Evolutionary conservation across 2,888 invertebrate species (phyloP), one percentile per base, ranked within the genome.

Genomic region (Galerucella pusilla): DNA sequence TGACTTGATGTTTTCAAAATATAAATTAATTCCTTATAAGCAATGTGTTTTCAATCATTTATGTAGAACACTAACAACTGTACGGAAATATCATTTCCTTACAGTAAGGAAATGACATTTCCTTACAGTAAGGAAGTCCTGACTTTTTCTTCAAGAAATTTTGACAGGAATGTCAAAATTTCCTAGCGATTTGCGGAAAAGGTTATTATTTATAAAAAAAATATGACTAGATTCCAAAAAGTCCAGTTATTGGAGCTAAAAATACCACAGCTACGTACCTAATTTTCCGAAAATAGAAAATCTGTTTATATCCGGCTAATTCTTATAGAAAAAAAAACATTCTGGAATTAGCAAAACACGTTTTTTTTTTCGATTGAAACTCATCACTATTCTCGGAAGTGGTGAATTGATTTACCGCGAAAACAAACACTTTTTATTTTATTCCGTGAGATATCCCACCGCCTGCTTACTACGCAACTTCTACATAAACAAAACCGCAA

Each of bases 271-370:
- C n/a, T 52, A 52, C n/a, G 7, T 16, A 52, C 52, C 52, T n/a
- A 52, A 52, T n/a, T 52, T n/a, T 52, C 52, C n/a, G n/a, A 52
- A 52, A 52, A 52, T 52, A 52, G n/a, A 52, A 52, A 52, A 52
- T n/a, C 12, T 52, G 52, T 52, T 52, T 52, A 52, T 52, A 7
- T n/a, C 52, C 52, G n/a, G 52, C 52, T 52, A 52, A 14, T 52
- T 52, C 3, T 52, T 35, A 35, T 35, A 0, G 9, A 52, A n/a
- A n/a, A 52, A 52, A 52, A 14, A 52, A 52, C 49, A 49, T 12
- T 49, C 2, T 14, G 49, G 2, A 49, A 14, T 49, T 12, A 49
- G 49, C 49, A 4, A 12, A 49, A 49, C 14, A 20, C 10, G 11
- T 10, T 57, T 20, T 57, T 57, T 57, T 57, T 9, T 57, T 57